Evolutionary conservation across 2,888 invertebrate species (phyloP).

Genomic region (Callyntrura sp.): DNA sequence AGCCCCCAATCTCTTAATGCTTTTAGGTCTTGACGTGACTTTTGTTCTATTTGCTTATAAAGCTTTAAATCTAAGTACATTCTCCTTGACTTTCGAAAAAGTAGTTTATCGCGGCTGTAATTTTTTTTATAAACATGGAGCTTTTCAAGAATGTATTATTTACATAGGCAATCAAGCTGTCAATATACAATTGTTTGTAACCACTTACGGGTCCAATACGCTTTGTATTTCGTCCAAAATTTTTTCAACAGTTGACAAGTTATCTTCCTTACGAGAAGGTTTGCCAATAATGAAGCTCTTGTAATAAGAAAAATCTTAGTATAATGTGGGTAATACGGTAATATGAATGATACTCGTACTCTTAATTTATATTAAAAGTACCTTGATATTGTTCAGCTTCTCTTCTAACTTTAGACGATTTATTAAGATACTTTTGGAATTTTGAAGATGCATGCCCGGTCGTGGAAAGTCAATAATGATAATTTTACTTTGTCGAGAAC

Average conservation of each 20-base stretch:
- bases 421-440: constrained; percentile 36
- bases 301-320: too few species aligned
- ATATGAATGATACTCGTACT: neutral
- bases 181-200: neutral
- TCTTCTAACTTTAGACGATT: constrained; percentile 60
- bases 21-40: constrained; percentile 62
- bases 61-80: constrained; percentile 69
- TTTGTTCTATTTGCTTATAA: constrained; percentile 69
- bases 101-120: constrained; percentile 57
- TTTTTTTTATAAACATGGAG: too few species aligned
- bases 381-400: constrained; percentile 54
- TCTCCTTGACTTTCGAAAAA: constrained; percentile 68
- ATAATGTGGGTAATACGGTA: too few species aligned
- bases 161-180: too few species aligned
- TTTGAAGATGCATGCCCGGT: constrained; percentile 55
- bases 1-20: constrained; percentile 60
- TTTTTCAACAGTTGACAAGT: constrained; percentile 67
- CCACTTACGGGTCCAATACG: constrained; percentile 59
- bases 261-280: constrained; percentile 64
- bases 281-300: constrained; percentile 65
- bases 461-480: constrained; percentile 76
- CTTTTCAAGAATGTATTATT: too few species aligned
- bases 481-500: constrained; percentile 43
- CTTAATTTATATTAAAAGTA: neutral
- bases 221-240: constrained; percentile 73